These are phyloP conservation scores for Oplegnathus fasciatus DNA, from an alignment of 2,113 vertebrate genomes.

Conservation along the genomic window DNA sequence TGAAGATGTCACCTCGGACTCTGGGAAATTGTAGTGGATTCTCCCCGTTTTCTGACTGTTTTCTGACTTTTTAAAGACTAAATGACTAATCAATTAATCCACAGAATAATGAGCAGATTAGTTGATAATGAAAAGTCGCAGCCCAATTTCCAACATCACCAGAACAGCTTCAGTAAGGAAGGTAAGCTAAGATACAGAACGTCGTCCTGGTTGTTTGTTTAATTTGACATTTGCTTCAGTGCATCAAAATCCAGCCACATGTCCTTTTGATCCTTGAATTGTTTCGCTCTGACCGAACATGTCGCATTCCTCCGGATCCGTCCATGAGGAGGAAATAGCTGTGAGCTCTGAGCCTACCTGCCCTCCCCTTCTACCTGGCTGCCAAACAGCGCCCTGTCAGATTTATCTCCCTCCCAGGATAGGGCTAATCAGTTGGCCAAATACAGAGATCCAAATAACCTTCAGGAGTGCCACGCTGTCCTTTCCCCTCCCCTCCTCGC, in stretches of 20 bases:
- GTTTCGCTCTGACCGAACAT: background rate
- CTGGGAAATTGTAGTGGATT: background rate
- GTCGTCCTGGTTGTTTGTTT: background rate
- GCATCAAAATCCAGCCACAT: background rate
- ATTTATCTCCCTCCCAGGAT: conserved; percentile 81
- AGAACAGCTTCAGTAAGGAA: background rate
- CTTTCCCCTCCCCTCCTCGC: conserved; percentile 81
- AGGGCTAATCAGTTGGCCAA: conserved; percentile 89
- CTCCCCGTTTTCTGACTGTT: background rate
- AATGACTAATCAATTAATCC: background rate
- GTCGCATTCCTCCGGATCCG: background rate
- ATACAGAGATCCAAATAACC: conserved; percentile 98
- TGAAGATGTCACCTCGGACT: too few species aligned
- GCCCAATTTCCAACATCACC: background rate
- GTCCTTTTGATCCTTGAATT: background rate
- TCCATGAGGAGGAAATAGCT: conserved; percentile 14
- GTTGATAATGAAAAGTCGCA: background rate
- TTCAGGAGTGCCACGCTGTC: conserved; percentile 98
- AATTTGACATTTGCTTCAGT: background rate
- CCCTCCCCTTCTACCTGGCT: conserved; percentile 47
- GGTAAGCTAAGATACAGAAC: background rate
- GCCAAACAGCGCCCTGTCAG: conserved; percentile 67
- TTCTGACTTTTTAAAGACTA: background rate
- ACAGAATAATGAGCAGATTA: background rate
- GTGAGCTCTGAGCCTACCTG: conserved; percentile 23